Conservation (phyloP, 2,797 vertebrate genomes). For the Sternarchorhynchus goeldii region DNA sequence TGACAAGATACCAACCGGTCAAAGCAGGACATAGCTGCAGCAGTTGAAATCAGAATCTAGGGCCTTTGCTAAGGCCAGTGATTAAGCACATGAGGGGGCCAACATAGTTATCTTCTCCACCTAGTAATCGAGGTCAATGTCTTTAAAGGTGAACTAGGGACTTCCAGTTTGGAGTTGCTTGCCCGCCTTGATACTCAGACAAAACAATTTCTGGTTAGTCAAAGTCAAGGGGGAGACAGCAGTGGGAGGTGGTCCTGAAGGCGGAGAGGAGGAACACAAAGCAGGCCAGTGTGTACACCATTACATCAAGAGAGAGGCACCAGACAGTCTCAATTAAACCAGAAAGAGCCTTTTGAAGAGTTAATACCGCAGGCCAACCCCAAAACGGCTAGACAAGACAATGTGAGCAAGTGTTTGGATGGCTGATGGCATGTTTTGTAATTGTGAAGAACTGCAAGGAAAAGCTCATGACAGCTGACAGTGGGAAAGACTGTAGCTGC, state of each 20-base stretch:
- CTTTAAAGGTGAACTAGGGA: conserved; percentile 11
- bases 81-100: conserved; percentile 24
- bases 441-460: too few species aligned
- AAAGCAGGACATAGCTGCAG: conserved; percentile 3
- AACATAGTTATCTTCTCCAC: background rate
- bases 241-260: background rate
- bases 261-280: background rate
- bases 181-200: background rate
- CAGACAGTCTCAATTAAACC: background rate
- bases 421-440: too few species aligned
- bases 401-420: too few species aligned
- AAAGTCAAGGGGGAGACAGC: conserved; percentile 1
- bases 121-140: background rate
- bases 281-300: conserved; percentile 6
- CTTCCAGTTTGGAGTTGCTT: conserved; percentile 5
- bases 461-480: too few species aligned
- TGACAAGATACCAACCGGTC: background rate
- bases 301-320: conserved; percentile 20
- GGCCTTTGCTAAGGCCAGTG: background rate
- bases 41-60: conserved; percentile 25
- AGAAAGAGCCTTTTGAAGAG: conserved; percentile 18
- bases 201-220: conserved; percentile 17
- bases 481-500: too few species aligned
- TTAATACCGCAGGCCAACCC: background rate
- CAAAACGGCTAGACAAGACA: background rate